Evolutionary conservation across 2,797 vertebrate species (phyloP).

Genomic region (Ibycter americanus): DNA sequence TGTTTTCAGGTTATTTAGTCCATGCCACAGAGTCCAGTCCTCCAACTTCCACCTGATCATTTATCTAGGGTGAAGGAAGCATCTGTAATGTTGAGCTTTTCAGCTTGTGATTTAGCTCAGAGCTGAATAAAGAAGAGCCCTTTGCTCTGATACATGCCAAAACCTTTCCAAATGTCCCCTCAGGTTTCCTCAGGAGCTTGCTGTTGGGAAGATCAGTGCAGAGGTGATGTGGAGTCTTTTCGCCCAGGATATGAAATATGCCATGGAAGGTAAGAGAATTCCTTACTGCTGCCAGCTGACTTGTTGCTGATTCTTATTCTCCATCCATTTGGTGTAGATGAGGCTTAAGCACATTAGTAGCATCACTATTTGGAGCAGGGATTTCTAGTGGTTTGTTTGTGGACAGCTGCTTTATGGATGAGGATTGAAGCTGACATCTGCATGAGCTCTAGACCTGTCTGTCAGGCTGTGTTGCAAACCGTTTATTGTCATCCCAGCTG

Average conservation of each 20-base stretch:
- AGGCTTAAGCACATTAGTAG: background rate
- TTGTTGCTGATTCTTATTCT: background rate
- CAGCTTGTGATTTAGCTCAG: background rate
- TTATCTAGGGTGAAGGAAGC: background rate
- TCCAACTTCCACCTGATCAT: background rate
- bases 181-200: conserved; percentile 97
- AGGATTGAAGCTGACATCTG: background rate
- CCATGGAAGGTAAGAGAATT: conserved; percentile 90
- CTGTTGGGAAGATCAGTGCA: conserved; percentile 95
- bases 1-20: background rate
- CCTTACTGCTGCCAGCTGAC: background rate
- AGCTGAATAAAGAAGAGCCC: background rate
- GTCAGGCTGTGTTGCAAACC: background rate
- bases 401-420: background rate
- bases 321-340: background rate
- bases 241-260: conserved; percentile 97
- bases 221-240: conserved; percentile 99
- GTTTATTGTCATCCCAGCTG: background rate
- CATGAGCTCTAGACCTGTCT: background rate
- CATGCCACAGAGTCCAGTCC: background rate
- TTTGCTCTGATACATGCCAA: background rate
- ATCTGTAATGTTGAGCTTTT: background rate
- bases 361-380: background rate
- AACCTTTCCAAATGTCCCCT: background rate
- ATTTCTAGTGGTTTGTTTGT: background rate